Evolutionary conservation across 2,797 vertebrate genomes (phyloP), one percentile per base, ranked within the genome.

Genomic region (Schizopygopsis malacanthus): DNA sequence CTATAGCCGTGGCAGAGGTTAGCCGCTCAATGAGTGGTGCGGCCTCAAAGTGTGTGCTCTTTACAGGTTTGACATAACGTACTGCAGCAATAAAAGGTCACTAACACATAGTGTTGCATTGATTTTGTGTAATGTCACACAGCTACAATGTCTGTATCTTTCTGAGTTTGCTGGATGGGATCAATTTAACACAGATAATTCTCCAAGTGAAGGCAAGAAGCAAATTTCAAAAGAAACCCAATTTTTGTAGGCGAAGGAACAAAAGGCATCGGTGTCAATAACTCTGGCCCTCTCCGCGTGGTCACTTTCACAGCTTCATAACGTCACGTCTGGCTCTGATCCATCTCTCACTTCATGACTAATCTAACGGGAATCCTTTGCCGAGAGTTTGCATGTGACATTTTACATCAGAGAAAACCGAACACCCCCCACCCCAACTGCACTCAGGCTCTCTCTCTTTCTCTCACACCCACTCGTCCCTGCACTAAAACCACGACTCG

Each of bases 321-420:
- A 89, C 73, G 86, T 77, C 88, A 90, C 73, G 89, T 89, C 87
- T 90, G 85, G 86, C 81, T 79, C 78, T 84, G 70, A 50, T 76
- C 75, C 67, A 84, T 37, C 85, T 81, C 82, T 89, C 87, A 84
- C 81, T 88, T 88, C 13, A 65, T 86, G 86, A 85, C 83, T 89
- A 91, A 93, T 93, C 92, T 90, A 91, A 90, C 82, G 78, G 81
- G 72, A 69, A 86, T 80, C 77, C 83, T 85, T 81, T 6, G 10
- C 71, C 81, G 61, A 86, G 72, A 59, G 69, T 89, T 85, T 70
- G 54, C 69, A 86, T 65, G 80, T 85, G 85, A 81, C 63, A 20
- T 91, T 84, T 87, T 84, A 87, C 81, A 88, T 86, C 71, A 84
- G 76, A 87, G 75, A 90, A 77, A 88, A 79, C 81, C 85, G 39